A percentile compares a stretch with the other conserved stretches of the same genome.
phyloP scores from a whole-genome alignment of 2,888 invertebrate genomes.

The Nymphalis polychloros region DNA sequence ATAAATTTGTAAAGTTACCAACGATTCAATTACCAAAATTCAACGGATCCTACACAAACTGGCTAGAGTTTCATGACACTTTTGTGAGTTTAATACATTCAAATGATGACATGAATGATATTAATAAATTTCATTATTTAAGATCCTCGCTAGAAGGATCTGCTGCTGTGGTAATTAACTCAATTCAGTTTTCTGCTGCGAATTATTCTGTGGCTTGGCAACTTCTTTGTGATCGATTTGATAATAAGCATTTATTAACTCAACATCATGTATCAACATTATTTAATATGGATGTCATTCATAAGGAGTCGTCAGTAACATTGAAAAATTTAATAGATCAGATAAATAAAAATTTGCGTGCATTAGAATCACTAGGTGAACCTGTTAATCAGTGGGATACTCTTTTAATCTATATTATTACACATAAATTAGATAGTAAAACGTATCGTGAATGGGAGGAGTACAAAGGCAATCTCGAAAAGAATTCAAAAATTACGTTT shows the following conservation, averaged over 20 bases:
- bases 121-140: slow-evolving; percentile 43
- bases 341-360: slow-evolving; percentile 23
- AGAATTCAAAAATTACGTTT: slow-evolving; percentile 20
- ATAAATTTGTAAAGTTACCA: slow-evolving; percentile 32
- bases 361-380: slow-evolving; percentile 22
- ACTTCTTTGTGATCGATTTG: too few relatives aligned
- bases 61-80: slow-evolving; percentile 44
- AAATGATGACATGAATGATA: slow-evolving; percentile 39
- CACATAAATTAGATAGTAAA: slow-evolving; percentile 2
- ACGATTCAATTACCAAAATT: slow-evolving; percentile 43
- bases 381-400: slow-evolving; percentile 16
- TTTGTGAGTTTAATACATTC: slow-evolving; percentile 40
- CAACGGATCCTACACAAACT: slow-evolving; percentile 35
- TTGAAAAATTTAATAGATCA: slow-evolving; percentile 24
- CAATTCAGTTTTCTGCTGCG: slow-evolving; percentile 27
- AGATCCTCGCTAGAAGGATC: slow-evolving; percentile 37
- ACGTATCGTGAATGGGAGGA: slow-evolving; percentile 32
- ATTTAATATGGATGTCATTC: neutral
- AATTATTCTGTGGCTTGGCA: slow-evolving; percentile 18
- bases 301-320: slow-evolving; percentile 17
- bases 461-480: slow-evolving; percentile 20
- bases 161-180: slow-evolving; percentile 23
- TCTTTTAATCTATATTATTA: slow-evolving; percentile 5
- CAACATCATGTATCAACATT: too few relatives aligned
- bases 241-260: too few relatives aligned